phyloP scores from a whole-genome alignment of 2,113 vertebrate genomes.

The Oxygymnocypris stewartii region DNA sequence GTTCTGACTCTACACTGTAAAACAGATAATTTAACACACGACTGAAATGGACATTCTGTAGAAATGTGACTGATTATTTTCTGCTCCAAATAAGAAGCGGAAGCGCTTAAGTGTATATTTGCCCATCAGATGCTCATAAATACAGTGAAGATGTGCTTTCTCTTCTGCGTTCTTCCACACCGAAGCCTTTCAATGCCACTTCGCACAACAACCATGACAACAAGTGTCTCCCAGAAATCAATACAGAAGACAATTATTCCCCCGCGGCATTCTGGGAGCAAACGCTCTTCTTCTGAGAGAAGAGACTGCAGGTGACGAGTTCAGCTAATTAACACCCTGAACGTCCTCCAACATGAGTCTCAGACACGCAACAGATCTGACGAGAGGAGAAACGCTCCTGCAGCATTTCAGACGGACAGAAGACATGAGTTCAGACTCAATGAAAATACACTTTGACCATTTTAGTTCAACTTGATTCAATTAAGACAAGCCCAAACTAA shows the following conservation, averaged over 20 bases:
- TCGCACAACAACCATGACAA: conserved; percentile 44
- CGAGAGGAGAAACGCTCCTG: too few species aligned
- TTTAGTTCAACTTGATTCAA: too few species aligned
- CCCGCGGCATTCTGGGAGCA: conserved; percentile 41
- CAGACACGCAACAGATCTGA: too few species aligned
- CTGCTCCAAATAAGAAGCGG: background rate
- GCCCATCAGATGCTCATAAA: background rate
- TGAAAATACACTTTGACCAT: too few species aligned
- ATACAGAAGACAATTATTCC: conserved; percentile 44
- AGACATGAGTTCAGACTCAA: too few species aligned
- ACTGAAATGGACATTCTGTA: background rate
- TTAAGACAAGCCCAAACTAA: too few species aligned
- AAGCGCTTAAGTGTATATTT: background rate
- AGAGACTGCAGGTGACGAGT: background rate
- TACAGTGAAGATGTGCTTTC: background rate
- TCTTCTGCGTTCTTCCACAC: conserved; percentile 1
- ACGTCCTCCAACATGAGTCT: background rate
- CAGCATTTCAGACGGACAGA: background rate
- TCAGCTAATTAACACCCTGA: background rate
- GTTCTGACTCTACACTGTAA: background rate
- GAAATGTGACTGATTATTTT: background rate
- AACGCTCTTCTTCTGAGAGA: background rate
- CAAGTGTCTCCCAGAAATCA: conserved; percentile 36
- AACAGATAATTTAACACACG: background rate
- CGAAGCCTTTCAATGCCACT: conserved; percentile 13